Evolutionary conservation across 2,888 invertebrate genomes (phyloP), one percentile per base, ranked within the genome.

Genomic region (Craniophora ligustri): DNA sequence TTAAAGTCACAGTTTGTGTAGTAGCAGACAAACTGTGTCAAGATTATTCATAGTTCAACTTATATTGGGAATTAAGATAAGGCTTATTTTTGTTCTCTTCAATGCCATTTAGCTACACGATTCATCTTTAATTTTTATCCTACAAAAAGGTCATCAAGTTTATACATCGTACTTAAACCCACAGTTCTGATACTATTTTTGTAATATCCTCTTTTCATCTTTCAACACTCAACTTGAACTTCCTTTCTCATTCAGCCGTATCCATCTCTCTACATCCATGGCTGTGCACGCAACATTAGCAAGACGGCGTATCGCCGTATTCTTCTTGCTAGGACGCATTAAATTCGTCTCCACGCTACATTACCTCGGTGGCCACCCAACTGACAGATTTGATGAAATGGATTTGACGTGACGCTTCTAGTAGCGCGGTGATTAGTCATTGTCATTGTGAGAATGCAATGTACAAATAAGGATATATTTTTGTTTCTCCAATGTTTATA

Each of bases 341-440:
- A 80, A 79, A 82, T 81, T 79, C 71, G 73, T 76, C 76, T 84
- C 80, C 76, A 70, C 78, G 84, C 81, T 78, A 83, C 87, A 86
- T 88, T 88, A 83, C 76, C 70, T 70, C 45, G 47, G 61, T 42
- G 67, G 49, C 16, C 36, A 65, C 38, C 62, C 39, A 60, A 58
- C 50, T 51, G 57, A 54, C 68, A 63, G 58, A 44, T 61, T 54
- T 70, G 70, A 67, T 56, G 39, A 38, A 70, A 59, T 36, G 30
- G 11, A 34, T 53, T 53, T 7, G 51, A 40, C 45, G 39, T 54
- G 55, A 56, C 60, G 45, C 11, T 46, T 72, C 62, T 58, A 49
- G 54, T 35, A 26, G 8, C 36, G 19, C 36, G 19, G 31, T 36
- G 15, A 31, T 61, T 59, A 48, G 31, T 65, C 51, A 51, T 41